Evolutionary conservation across 2,797 vertebrate genomes (phyloP), one percentile per base, ranked within the genome.

Genomic region (Enteromius anoplus): DNA sequence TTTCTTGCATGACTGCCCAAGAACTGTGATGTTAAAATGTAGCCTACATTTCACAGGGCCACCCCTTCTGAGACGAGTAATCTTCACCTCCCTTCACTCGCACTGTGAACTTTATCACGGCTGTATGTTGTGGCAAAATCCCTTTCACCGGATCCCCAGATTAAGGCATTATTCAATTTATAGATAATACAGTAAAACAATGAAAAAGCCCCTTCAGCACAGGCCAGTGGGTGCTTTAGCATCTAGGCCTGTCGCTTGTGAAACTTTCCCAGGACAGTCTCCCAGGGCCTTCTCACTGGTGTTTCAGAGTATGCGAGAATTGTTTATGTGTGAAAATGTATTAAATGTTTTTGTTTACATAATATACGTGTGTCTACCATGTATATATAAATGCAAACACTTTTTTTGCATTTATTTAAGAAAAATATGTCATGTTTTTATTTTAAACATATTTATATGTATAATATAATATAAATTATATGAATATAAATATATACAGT

Each of bases 1-100:
- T 89, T 88, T 88, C 81, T 86, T 86, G 86, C 84, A 88, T 89
- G 86, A 86, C 70, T 84, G 83, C 85, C 83, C 83, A 85, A 85
- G 75, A 85, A 86, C 86, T 89, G 82, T 75, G 64, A 79, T 65
- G 84, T 85, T 87, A 82, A 86, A 85, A 82, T 64, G 49, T 70
- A 82, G 66, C 80, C 84, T 88, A 86, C 85, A 86, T 88, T 77
- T 81, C 83, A 83, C 76, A 83, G 29, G 53, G 58, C 77, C 68
- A 37, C 55, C 84, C 84, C 72, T 84, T 87, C 80, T 85, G 82
- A 81, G 79, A 77, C 42, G 14, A 75, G 82, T 85, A 86, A 86
- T 87, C 86, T 49, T 45, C 70, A 58, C 73, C 60, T 58, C 37
- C 58, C 64, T 42, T 45, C 47, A 12, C 53, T 62, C 62, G 14